Base-by-base conservation (phyloP, 2,888 invertebrate genomes). In the Drosophila limbata region DNA sequence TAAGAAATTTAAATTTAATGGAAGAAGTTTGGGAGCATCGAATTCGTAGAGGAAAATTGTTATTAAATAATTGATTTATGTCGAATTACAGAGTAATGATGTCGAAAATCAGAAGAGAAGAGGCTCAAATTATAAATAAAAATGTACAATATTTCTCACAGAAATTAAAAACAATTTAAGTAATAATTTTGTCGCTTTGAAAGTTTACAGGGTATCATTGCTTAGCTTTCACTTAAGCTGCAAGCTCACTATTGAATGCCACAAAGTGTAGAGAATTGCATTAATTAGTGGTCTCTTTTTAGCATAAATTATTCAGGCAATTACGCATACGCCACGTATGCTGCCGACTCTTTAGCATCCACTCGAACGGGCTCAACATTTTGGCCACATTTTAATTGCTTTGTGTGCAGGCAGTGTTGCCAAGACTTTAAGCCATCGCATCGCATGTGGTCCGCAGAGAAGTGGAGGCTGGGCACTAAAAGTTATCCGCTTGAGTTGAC, bases 221-320 rank as follows among this genome's bases (percentile, higher is more conserved):
- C 13, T 21, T 11, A 48, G 33, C 33, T 50, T 44, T 45, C 21
- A 17, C n/a, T 42, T 19, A 21, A 21, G 44, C n/a, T 5, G n/a
- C 21, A n/a, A 28, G 11, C 37, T 40, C 17, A 50, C 62, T 68
- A 73, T 40, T 56, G 11, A 42, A 51, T 10, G 60, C 52, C 60
- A 19, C 52, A 59, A 28, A 66, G 19, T 40, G 19, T 55, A 6
- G 28, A 6, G 28, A 55, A 59, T 51, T 19, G 59, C 51, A 65
- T 56, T 73, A 65, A 77, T 69, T 77, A 60, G 62, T 51, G 39
- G 51, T 42, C 56, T 62, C 47, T 69, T 65, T 64, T 59, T 31
- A 42, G 44, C 11, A 60, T 77, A 37, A 52, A 69, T 65, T 73
- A 73, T 76, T 64, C 73, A 76, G 69, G 59, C 51, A 77, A 76